Evolutionary conservation across 2,888 invertebrate species (phyloP).

Genomic region (Acleris holmiana): DNA sequence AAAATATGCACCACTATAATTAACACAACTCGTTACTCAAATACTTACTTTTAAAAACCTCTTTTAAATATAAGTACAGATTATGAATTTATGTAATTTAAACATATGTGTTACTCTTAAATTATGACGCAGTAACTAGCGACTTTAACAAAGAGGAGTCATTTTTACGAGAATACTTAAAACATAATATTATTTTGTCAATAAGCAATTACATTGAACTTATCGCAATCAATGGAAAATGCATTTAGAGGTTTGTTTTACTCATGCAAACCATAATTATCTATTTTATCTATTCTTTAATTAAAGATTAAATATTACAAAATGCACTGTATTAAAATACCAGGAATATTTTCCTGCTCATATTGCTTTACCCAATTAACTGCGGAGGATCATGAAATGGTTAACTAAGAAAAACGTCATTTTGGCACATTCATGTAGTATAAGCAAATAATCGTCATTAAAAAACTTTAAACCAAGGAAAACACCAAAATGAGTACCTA

Average conservation of each 20-base stretch:
- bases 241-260: slow-evolving; percentile 1
- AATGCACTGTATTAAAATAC: neutral
- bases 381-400: neutral
- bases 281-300: too few relatives aligned
- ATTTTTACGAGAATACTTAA: too few relatives aligned
- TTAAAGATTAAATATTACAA: too few relatives aligned
- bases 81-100: neutral
- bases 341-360: neutral
- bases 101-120: neutral
- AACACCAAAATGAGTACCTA: too few relatives aligned
- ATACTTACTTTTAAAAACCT: neutral
- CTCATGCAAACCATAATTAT: neutral
- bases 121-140: slow-evolving; percentile 18
- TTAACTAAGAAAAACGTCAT: slow-evolving; percentile 2
- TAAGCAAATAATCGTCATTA: slow-evolving; percentile 12
- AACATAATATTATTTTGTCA: too few relatives aligned
- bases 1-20: slow-evolving; percentile 74
- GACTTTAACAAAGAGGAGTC: neutral
- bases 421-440: slow-evolving; percentile 28
- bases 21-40: slow-evolving; percentile 59
- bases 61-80: neutral
- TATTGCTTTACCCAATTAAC: neutral
- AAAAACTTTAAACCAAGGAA: too few relatives aligned
- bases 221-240: neutral
- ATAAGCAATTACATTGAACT: too few relatives aligned